A percentile compares a stretch with the other conserved stretches of the same genome.
phyloP scores from a whole-genome alignment of 2,113 vertebrate genomes.

The Cyrtonyx montezumae region DNA sequence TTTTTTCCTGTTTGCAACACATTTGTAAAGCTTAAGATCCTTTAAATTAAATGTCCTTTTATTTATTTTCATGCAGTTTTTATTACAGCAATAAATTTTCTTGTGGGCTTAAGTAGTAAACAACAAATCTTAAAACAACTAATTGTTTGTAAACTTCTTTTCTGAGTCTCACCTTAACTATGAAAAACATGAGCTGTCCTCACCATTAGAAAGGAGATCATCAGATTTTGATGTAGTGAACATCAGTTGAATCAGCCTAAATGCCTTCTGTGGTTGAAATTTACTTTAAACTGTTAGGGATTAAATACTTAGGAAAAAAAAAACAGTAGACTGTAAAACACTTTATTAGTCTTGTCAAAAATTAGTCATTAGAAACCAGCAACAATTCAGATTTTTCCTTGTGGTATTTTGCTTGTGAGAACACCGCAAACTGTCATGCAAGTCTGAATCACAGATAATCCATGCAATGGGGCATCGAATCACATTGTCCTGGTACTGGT shows the following conservation, averaged over 20 bases:
- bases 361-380: background rate
- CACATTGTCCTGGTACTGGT: background rate
- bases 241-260: background rate
- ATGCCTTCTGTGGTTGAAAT: background rate
- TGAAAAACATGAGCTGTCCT: background rate
- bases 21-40: conserved; percentile 58
- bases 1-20: conserved; percentile 50
- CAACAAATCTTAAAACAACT: background rate
- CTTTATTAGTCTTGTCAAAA: conserved; percentile 18
- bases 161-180: background rate
- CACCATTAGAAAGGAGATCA: background rate
- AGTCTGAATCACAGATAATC: background rate
- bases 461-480: background rate
- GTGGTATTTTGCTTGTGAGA: background rate
- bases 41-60: conserved; percentile 72
- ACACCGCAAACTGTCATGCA: background rate
- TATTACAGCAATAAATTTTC: conserved; percentile 62
- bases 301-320: background rate
- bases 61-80: conserved; percentile 71
- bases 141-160: conserved; percentile 28
- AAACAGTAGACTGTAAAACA: background rate
- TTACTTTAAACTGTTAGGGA: conserved; percentile 1
- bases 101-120: conserved; percentile 51
- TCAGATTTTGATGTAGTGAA: background rate
- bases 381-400: conserved; percentile 3